Evolutionary conservation across 2,113 vertebrate species (phyloP).

Genomic region (Polypterus bichir): DNA sequence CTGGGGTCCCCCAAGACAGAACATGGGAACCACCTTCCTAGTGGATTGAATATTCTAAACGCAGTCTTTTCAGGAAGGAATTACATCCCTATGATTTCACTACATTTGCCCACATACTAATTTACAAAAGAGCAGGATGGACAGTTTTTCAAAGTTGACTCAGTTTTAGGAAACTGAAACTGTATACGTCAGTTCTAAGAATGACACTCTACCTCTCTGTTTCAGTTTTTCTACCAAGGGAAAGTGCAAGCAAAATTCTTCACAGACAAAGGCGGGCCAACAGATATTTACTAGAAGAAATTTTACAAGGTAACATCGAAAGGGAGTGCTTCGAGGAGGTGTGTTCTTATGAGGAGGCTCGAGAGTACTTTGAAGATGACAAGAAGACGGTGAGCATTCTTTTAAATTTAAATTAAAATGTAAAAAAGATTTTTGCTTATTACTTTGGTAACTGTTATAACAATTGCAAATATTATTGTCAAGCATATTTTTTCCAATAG

Average conservation of each 20-base stretch:
- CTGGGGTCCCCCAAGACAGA: too few species aligned
- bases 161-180: too few species aligned
- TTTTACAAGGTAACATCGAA: slow-evolving; percentile 71
- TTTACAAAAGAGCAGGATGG: too few species aligned
- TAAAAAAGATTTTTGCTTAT: neutral
- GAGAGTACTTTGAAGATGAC: slow-evolving; percentile 68
- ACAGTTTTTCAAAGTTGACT: too few species aligned
- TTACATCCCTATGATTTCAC: too few species aligned
- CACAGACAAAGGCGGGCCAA: slow-evolving; percentile 54
- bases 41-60: too few species aligned
- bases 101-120: too few species aligned
- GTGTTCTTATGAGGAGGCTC: slow-evolving; percentile 70
- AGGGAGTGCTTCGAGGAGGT: slow-evolving; percentile 72
- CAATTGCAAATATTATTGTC: neutral
- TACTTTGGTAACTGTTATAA: neutral
- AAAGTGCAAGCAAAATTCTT: slow-evolving; percentile 39
- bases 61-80: too few species aligned
- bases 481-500: neutral
- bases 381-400: slow-evolving; percentile 43
- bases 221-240: slow-evolving; percentile 46
- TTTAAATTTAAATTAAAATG: neutral
- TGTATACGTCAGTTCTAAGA: too few species aligned
- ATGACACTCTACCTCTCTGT: neutral
- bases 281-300: slow-evolving; percentile 58
- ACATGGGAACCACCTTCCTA: too few species aligned